These are phyloP conservation scores for Drosophila littoralis DNA, from an alignment of 1,140 invertebrate genomes.

Conservation along the genomic window DNA sequence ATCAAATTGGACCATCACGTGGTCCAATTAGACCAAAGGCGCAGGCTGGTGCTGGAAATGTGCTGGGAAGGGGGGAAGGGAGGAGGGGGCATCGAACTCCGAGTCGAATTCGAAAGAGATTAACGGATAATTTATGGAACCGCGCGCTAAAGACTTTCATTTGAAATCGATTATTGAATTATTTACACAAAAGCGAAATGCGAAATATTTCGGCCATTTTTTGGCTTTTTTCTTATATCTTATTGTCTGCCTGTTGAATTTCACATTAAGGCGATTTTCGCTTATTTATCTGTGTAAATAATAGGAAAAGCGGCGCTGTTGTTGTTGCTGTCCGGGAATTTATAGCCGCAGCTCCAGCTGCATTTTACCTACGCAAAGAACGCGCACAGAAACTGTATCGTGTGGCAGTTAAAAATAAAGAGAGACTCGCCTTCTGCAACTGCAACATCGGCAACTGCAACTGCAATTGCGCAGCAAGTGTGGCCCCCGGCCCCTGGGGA, in stretches of 20 bases:
- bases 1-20: slow-evolving; percentile 3
- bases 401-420: slow-evolving; percentile 73
- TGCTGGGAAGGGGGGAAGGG: neutral
- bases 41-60: slow-evolving; percentile 6
- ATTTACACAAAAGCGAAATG: slow-evolving; percentile 41
- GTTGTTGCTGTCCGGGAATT: slow-evolving; percentile 40
- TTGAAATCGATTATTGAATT: slow-evolving; percentile 50
- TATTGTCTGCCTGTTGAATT: slow-evolving; percentile 47
- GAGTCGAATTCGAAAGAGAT: slow-evolving; percentile 33
- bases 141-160: slow-evolving; percentile 43
- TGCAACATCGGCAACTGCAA: slow-evolving; percentile 26
- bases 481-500: slow-evolving; percentile 26
- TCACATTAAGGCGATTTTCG: slow-evolving; percentile 55
- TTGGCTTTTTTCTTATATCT: slow-evolving; percentile 2
- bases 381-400: neutral
- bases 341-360: slow-evolving; percentile 34
- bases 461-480: slow-evolving; percentile 72
- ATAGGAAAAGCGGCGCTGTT: slow-evolving; percentile 42
- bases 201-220: slow-evolving; percentile 4
- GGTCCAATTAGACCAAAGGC: neutral
- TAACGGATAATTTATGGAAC: slow-evolving; percentile 49
- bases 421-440: slow-evolving; percentile 39
- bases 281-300: slow-evolving; percentile 64
- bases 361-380: slow-evolving; percentile 78
- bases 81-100: slow-evolving; percentile 11